Base-by-base conservation (phyloP, 2,797 vertebrate genomes). In the Danio kyathit region DNA sequence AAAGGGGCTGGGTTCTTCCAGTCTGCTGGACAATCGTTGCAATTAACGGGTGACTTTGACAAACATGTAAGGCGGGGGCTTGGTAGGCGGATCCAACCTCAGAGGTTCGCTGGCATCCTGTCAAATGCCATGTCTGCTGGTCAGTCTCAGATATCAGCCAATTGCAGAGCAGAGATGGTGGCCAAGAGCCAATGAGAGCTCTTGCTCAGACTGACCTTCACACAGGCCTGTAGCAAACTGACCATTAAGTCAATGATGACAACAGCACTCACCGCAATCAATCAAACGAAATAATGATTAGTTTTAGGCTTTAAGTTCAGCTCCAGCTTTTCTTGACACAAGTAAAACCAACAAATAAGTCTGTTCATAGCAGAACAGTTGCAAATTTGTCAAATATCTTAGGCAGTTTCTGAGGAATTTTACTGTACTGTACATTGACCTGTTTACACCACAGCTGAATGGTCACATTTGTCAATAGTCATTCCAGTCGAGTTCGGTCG, bases 141-240 rank as follows among this genome's bases (percentile, higher is more conserved):
- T 71, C 93, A 92, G 85, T 87, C 92, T 92, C 92, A 89, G 90
- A 93, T 91, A 90, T 86, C 80, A 85, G 91, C 94, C 94, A 94
- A 94, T 96, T 93, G 91, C 91, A 90, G 85, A 89, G 88, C 90
- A 91, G 94, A 91, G 87, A 92, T 90, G 93, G 92, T 90, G 90
- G 92, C 77, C 63, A 86, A 93, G 94, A 94, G 94, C 95, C 95
- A 96, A 90, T 94, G 90, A 95, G 90, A 94, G 92, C 94, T 93
- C 91, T 91, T 93, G 88, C 89, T 90, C 91, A 88, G 90, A 85
- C 91, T 96, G 96, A 98, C 96, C 96, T 97, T 96, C 95, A 93
- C 91, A 92, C 92, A 87, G 86, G 88, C 93, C 93, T 90, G 91
- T 93, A 93, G 95, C 94, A 94, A 95, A 95, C 94, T 95, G 94